Percentiles rank a stretch among this genome's conserved stretches.
phyloP scores from a whole-genome alignment of 2,888 invertebrate species.

The Tridacna gigas region DNA sequence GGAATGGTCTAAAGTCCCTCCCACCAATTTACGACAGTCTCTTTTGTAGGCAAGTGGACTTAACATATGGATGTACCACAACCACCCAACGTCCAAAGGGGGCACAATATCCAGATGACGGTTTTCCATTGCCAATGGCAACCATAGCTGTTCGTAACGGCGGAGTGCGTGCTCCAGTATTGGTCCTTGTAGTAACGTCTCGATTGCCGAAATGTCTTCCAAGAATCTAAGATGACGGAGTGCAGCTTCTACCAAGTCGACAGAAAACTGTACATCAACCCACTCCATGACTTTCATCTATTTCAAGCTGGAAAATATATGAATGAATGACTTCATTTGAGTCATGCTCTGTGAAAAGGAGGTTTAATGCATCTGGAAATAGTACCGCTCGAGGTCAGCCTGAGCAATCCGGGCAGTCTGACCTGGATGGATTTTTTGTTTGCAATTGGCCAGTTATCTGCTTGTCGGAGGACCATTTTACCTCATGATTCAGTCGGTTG shows the following conservation, averaged over 20 bases:
- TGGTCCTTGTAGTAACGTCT: conserved; percentile 32
- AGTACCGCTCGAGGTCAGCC: too few species aligned
- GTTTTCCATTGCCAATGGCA: conserved; percentile 50
- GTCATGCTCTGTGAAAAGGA: too few species aligned
- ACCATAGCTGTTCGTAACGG: conserved; percentile 60
- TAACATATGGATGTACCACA: conserved; percentile 60
- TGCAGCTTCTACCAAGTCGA: conserved; percentile 52
- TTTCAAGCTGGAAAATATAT: not conserved
- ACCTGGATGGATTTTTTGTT: too few species aligned
- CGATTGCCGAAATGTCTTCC: conserved; percentile 42
- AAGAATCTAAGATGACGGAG: conserved; percentile 48
- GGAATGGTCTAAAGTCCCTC: conserved; percentile 38
- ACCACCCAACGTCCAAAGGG: conserved; percentile 56
- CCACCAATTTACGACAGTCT: conserved; percentile 53
- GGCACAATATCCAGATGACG: conserved; percentile 33
- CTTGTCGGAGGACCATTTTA: too few species aligned
- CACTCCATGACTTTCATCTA: conserved; percentile 34
- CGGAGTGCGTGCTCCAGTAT: conserved; percentile 38
- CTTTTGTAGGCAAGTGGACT: conserved; percentile 52
- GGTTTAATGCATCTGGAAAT: too few species aligned
- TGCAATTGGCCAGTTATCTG: too few species aligned
- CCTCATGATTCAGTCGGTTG: too few species aligned
- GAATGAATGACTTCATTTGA: not conserved
- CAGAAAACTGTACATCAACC: conserved; percentile 46
- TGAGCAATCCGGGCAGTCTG: too few species aligned